These are phyloP conservation scores for Drosophila emarginata DNA, from an alignment of 2,888 invertebrate species.

Conservation along the genomic window DNA sequence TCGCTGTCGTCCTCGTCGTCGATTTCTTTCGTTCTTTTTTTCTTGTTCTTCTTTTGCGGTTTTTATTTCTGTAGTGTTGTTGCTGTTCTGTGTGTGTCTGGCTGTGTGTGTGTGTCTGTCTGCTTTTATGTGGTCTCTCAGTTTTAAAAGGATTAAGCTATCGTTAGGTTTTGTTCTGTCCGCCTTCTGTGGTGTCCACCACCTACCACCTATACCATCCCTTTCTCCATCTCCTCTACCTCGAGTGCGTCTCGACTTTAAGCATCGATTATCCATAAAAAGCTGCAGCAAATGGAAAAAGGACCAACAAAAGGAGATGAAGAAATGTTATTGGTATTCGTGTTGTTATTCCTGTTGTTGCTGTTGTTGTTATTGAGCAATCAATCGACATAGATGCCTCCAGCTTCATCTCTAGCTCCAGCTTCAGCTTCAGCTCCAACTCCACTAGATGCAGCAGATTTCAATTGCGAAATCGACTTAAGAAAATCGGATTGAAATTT, in stretches of 20 bases:
- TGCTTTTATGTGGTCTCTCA: slow-evolving; percentile 75
- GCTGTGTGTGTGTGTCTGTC: slow-evolving; percentile 24
- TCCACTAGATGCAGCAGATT: not conserved
- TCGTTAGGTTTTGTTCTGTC: slow-evolving; percentile 61
- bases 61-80: slow-evolving; percentile 36
- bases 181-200: slow-evolving; percentile 16
- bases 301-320: not conserved
- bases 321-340: slow-evolving; percentile 8
- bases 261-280: slow-evolving; percentile 65
- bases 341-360: not conserved
- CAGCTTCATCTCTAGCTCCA: not conserved
- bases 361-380: not conserved
- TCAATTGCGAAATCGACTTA: slow-evolving; percentile 10
- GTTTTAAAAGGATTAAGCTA: slow-evolving; percentile 76
- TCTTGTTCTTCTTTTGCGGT: slow-evolving; percentile 41
- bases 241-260: slow-evolving; percentile 27
- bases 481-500: slow-evolving; percentile 14
- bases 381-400: not conserved
- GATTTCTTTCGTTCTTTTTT: slow-evolving; percentile 41
- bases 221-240: not conserved
- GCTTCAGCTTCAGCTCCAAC: not conserved
- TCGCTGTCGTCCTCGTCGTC: slow-evolving; percentile 37
- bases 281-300: slow-evolving; percentile 29
- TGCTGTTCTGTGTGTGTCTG: slow-evolving; percentile 24
- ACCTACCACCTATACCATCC: not conserved